Percentiles rank a stretch among this genome's conserved stretches.
Conservation (phyloP, 2,888 invertebrate genomes). For the Epistrophe eligans region DNA sequence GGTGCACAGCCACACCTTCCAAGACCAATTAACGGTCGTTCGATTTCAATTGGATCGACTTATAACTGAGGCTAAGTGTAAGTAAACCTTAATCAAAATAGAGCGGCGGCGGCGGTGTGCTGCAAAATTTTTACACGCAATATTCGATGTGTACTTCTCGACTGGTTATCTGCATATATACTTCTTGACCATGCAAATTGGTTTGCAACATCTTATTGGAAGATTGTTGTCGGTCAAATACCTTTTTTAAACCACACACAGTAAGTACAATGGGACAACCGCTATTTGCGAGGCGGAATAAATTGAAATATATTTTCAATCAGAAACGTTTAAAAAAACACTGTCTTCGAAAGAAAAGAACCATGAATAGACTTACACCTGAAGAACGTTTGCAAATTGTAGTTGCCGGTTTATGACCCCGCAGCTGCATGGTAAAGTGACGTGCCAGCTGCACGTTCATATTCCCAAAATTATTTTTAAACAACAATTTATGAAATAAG, state of each 20-base stretch:
- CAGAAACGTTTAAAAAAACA: no score
- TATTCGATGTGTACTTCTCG: background rate
- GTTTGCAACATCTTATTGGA: slow-evolving; percentile 29
- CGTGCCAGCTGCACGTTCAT: no score
- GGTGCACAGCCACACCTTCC: slow-evolving; percentile 61
- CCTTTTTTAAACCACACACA: slow-evolving; percentile 20
- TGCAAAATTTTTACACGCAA: slow-evolving; percentile 43
- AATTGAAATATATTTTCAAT: background rate
- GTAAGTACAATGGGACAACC: background rate
- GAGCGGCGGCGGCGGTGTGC: background rate
- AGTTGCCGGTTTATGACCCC: no score
- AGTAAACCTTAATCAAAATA: slow-evolving; percentile 41
- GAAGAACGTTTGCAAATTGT: no score
- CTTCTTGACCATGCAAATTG: slow-evolving; percentile 49
- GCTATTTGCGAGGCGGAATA: background rate
- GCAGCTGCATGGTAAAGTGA: no score
- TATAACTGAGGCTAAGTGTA: slow-evolving; percentile 16
- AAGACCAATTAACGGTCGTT: slow-evolving; percentile 60
- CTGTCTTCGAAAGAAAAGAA: no score
- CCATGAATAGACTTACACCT: no score
- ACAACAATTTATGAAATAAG: no score
- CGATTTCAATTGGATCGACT: slow-evolving; percentile 65
- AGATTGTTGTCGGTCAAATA: slow-evolving; percentile 65
- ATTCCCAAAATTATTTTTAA: no score
- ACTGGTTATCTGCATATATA: slow-evolving; percentile 30